These are phyloP conservation scores for Zygothrica quintamaculata DNA, from an alignment of 2,888 invertebrate genomes.

Conservation along the genomic window DNA sequence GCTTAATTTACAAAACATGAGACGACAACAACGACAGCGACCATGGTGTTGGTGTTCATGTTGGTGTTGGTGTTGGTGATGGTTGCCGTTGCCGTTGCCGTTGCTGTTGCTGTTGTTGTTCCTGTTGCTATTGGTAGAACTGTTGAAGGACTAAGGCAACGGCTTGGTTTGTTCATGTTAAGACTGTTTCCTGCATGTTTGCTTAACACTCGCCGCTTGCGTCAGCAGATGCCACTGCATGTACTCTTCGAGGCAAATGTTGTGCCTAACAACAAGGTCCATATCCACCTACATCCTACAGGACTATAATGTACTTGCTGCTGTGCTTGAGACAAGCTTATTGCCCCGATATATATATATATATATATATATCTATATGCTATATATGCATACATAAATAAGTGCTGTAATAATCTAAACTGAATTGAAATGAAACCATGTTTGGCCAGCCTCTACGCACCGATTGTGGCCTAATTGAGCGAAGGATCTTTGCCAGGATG, in stretches of 20 bases:
- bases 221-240: conserved; percentile 60
- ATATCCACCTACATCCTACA: conserved; percentile 24
- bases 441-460: conserved; percentile 13
- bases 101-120: neutral
- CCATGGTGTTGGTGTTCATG: conserved; percentile 13
- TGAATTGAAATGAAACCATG: conserved; percentile 11
- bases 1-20: conserved; percentile 81
- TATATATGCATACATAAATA: conserved; percentile 34
- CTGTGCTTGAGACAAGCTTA: conserved; percentile 29
- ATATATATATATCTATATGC: conserved; percentile 24
- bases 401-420: conserved; percentile 24
- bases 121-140: neutral
- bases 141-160: conserved; percentile 15
- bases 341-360: conserved; percentile 53
- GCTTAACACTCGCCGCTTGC: conserved; percentile 59
- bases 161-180: conserved; percentile 30
- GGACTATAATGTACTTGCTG: conserved; percentile 4
- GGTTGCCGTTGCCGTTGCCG: neutral
- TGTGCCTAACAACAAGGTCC: conserved; percentile 46
- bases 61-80: neutral
- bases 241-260: conserved; percentile 34
- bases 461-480: conserved; percentile 33
- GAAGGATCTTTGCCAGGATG: neutral
- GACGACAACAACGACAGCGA: conserved; percentile 37
- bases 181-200: conserved; percentile 53